phyloP scores from a whole-genome alignment of 2,888 invertebrate species.

The Teleiodes luculella region DNA sequence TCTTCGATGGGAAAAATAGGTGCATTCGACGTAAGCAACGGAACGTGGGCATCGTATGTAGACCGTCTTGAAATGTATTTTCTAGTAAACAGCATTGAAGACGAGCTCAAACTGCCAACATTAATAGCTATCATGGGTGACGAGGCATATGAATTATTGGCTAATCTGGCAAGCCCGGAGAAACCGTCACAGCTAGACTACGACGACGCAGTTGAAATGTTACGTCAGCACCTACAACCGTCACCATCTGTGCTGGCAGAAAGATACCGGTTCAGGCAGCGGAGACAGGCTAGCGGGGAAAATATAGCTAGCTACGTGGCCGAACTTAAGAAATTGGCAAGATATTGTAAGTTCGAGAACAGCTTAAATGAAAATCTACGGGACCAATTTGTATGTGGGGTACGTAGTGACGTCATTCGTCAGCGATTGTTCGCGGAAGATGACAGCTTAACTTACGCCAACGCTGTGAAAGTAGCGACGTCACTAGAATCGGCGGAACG shows the following conservation, averaged over 20 bases:
- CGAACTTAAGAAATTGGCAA: constrained; percentile 22
- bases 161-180: constrained; percentile 20
- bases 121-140: constrained; percentile 23
- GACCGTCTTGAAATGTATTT: constrained; percentile 21
- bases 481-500: constrained; percentile 19
- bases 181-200: constrained; percentile 20
- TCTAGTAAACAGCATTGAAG: constrained; percentile 13
- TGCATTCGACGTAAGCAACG: constrained; percentile 16
- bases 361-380: constrained; percentile 13
- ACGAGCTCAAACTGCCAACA: constrained; percentile 13
- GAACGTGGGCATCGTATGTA: constrained; percentile 14
- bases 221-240: constrained; percentile 22
- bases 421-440: constrained; percentile 17
- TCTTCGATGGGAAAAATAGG: constrained; percentile 18
- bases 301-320: constrained; percentile 16
- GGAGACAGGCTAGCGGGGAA: constrained; percentile 17
- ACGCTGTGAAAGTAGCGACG: constrained; percentile 14
- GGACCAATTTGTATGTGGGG: constrained; percentile 17
- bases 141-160: constrained; percentile 21
- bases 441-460: constrained; percentile 1
- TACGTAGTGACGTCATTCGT: constrained; percentile 13
- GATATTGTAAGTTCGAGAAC: constrained; percentile 19
- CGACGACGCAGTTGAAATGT: constrained; percentile 11
- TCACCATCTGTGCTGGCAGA: constrained; percentile 22
- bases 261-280: constrained; percentile 23